Evolutionary conservation across 2,797 vertebrate species (phyloP).

Genomic region (Pseudocheirus occidentalis): DNA sequence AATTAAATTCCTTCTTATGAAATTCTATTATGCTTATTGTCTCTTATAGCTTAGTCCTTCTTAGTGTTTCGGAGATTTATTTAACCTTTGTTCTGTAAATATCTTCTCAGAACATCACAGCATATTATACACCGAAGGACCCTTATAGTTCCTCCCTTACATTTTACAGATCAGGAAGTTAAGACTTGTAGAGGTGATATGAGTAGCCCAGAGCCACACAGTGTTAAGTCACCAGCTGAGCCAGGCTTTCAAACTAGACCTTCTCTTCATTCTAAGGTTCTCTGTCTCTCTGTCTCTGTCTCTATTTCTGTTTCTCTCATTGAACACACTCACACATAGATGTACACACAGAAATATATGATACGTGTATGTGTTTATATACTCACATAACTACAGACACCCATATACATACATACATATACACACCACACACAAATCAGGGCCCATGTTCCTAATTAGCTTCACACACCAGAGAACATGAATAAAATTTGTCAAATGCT

Average conservation of each 20-base stretch:
- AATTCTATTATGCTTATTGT: conserved; percentile 45
- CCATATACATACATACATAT: background rate
- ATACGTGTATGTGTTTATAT: too few relatives aligned
- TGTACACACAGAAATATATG: too few relatives aligned
- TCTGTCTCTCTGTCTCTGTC: background rate
- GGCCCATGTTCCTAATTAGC: background rate
- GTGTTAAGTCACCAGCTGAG: background rate
- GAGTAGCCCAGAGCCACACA: background rate
- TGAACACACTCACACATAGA: too few relatives aligned
- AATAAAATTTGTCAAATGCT: conserved; percentile 6
- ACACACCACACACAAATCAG: background rate
- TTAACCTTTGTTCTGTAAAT: background rate
- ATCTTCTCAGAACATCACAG: background rate
- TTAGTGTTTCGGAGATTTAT: background rate
- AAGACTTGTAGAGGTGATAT: background rate
- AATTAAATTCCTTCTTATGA: conserved; percentile 2
- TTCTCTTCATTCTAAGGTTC: background rate
- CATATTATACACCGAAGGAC: background rate
- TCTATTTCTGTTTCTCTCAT: background rate
- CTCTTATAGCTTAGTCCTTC: background rate
- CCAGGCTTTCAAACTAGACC: background rate
- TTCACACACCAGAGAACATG: background rate
- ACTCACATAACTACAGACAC: too few relatives aligned
- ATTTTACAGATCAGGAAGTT: background rate
- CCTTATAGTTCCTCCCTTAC: background rate